phyloP scores from a whole-genome alignment of 2,797 vertebrate genomes.

The Cyprinodon diabolis region DNA sequence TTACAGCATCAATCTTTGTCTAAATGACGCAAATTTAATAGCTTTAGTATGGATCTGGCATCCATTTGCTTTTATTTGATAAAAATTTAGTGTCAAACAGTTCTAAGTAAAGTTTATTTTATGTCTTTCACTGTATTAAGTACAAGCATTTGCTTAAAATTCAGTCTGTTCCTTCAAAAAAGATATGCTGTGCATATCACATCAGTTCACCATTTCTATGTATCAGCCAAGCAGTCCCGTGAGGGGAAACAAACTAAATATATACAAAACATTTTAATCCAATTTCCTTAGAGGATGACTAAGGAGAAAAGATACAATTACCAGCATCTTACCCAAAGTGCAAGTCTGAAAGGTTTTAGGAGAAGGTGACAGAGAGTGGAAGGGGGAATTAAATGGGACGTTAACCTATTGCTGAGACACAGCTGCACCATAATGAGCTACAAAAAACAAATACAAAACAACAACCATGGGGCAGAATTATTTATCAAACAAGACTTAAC shows the following conservation, averaged over 20 bases:
- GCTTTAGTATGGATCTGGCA: conserved; percentile 12
- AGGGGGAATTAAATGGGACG: conserved; percentile 23
- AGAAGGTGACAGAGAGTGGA: conserved; percentile 42
- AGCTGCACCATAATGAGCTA: conserved; percentile 31
- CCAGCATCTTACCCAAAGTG: conserved; percentile 23
- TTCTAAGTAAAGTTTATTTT: conserved; percentile 27
- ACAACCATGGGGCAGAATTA: conserved; percentile 26
- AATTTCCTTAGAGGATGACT: conserved; percentile 49
- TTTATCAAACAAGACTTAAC: conserved; percentile 47
- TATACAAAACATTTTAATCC: conserved; percentile 66
- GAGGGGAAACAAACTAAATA: conserved; percentile 54
- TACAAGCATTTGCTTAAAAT: conserved; percentile 42
- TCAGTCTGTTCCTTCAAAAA: conserved; percentile 36
- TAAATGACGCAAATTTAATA: conserved; percentile 15
- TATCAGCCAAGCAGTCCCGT: conserved; percentile 25
- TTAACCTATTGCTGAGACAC: conserved; percentile 44
- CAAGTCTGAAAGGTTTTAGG: conserved; percentile 29
- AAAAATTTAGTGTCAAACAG: conserved; percentile 29
- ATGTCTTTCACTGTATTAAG: conserved; percentile 25
- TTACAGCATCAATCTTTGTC: conserved; percentile 46
- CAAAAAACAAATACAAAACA: conserved; percentile 36
- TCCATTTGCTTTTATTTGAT: conserved; percentile 26
- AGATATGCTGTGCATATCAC: conserved; percentile 37
- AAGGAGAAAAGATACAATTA: conserved; percentile 60
- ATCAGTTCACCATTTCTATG: conserved; percentile 57